Percentiles rank a stretch among this genome's conserved stretches.
Evolutionary conservation across 2,888 invertebrate species (phyloP).

Genomic region (Lottia scabra): DNA sequence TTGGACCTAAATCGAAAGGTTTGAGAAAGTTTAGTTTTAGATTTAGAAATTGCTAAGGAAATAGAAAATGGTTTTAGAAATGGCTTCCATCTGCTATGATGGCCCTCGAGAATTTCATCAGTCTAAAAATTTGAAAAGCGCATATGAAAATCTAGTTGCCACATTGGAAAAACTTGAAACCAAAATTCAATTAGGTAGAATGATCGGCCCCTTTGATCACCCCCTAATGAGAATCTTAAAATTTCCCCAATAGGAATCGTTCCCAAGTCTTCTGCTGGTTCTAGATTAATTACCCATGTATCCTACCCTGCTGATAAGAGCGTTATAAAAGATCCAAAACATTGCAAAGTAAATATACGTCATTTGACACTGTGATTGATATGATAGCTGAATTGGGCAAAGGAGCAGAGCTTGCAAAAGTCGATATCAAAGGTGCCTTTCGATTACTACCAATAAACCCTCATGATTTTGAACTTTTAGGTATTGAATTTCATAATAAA

Average conservation of each 20-base stretch:
- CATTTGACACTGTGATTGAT: not conserved
- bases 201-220: not conserved
- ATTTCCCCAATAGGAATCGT: not conserved
- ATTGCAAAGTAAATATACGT: not conserved
- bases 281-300: not conserved
- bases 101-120: not conserved
- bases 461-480: not conserved
- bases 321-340: not conserved
- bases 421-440: not conserved
- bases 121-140: conserved; percentile 1
- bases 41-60: no score
- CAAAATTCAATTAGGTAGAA: not conserved
- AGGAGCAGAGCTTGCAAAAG: not conserved
- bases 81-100: not conserved
- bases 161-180: not conserved
- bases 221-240: not conserved
- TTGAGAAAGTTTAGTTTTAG: no score
- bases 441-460: not conserved
- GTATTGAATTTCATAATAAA: not conserved
- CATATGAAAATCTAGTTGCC: not conserved
- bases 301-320: not conserved
- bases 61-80: not conserved
- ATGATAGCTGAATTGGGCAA: not conserved
- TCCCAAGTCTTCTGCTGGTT: not conserved
- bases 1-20: no score